Conservation (phyloP, 1,140 invertebrate genomes). For the Drosophila albomicans region DNA sequence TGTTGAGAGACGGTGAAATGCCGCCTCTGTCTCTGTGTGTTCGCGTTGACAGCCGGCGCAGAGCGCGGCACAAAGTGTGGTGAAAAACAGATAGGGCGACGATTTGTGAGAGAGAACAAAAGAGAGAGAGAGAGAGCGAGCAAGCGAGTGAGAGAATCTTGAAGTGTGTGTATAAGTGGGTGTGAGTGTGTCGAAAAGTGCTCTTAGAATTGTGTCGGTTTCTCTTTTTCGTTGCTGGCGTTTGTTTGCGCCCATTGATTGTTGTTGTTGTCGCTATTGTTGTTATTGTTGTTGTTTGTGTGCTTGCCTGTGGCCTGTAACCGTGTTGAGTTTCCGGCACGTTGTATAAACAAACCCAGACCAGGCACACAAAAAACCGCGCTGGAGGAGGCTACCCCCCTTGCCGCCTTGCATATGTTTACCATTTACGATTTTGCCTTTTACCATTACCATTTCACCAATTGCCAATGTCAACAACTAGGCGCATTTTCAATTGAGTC, state of each 20-base stretch:
- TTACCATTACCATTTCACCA: conserved; percentile 40
- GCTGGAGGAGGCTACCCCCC: neutral
- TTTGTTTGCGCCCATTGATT: neutral
- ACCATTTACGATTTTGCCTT: conserved; percentile 38
- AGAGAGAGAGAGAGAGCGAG: neutral
- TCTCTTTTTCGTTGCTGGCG: neutral
- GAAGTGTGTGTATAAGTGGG: conserved; percentile 7
- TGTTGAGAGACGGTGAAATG: conserved; percentile 18
- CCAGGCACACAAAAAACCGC: conserved; percentile 20
- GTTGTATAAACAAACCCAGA: conserved; percentile 81
- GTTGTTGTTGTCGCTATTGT: neutral
- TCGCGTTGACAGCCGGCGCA: conserved; percentile 61
- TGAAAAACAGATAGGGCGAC: conserved; percentile 53
- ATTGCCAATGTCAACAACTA: conserved; percentile 71
- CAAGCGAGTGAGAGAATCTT: neutral
- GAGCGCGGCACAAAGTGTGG: conserved; percentile 61
- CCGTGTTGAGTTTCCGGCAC: conserved; percentile 76
- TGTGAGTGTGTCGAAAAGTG: neutral
- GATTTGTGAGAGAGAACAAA: neutral
- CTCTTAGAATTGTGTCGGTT: neutral
- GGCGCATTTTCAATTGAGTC: conserved; percentile 50
- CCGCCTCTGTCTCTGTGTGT: conserved; percentile 25
- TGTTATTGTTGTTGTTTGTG: conserved; percentile 13
- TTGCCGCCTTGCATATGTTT: conserved; percentile 44
- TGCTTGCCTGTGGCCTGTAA: conserved; percentile 62